Conservation (phyloP, 1,140 invertebrate genomes). For the Zaprionus vittiger region DNA sequence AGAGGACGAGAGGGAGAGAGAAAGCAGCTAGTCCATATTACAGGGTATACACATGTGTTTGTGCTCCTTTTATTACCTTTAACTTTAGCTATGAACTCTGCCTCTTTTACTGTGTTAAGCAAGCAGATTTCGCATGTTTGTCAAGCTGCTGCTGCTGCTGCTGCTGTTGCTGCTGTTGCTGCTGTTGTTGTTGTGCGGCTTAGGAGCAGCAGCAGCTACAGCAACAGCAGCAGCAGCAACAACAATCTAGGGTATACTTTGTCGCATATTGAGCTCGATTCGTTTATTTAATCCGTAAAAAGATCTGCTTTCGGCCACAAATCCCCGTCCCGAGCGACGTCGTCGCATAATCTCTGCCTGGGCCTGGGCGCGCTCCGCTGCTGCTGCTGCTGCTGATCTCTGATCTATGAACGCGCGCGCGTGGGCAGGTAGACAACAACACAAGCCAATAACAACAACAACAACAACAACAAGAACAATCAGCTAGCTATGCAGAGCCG, state of each 20-base stretch:
- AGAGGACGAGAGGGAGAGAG: not conserved
- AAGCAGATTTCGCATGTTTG: not conserved
- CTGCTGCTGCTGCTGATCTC: slow-evolving; percentile 59
- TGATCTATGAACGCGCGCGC: slow-evolving; percentile 62
- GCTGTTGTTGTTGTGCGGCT: not conserved
- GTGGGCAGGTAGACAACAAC: slow-evolving; percentile 70
- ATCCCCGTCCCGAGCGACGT: slow-evolving; percentile 52
- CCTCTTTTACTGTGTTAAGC: not conserved
- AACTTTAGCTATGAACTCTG: not conserved
- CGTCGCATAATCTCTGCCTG: slow-evolving; percentile 60
- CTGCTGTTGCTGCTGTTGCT: not conserved
- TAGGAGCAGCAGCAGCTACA: not conserved
- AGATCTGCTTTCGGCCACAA: slow-evolving; percentile 69
- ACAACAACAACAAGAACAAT: slow-evolving; percentile 16
- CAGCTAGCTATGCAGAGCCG: not conserved
- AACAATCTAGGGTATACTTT: not conserved
- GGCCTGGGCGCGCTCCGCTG: slow-evolving; percentile 51
- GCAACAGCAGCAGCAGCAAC: not conserved
- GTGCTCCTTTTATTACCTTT: not conserved
- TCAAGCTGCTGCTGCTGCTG: not conserved
- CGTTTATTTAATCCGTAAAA: slow-evolving; percentile 79
- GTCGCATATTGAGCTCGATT: slow-evolving; percentile 14
- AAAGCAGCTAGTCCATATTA: not conserved
- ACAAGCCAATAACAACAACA: slow-evolving; percentile 3
- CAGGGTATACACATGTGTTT: not conserved